Conservation (phyloP, 2,113 vertebrate species). For the Otocyon megalotis region DNA sequence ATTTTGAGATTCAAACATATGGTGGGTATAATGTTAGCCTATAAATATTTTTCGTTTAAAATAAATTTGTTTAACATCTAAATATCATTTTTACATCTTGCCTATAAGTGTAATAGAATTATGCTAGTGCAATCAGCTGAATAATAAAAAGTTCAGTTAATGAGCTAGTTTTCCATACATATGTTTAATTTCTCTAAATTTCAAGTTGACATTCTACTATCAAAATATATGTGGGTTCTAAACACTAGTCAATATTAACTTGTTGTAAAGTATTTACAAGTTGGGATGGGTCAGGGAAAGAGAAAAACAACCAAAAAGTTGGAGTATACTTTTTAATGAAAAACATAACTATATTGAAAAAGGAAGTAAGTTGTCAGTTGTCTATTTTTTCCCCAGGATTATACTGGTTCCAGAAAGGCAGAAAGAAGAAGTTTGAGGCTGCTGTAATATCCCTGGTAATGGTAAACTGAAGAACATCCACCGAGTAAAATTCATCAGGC, state of each 20-base stretch:
- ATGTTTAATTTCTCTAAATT: background rate
- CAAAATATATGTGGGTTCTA: background rate
- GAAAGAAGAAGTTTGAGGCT: background rate
- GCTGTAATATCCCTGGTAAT: background rate
- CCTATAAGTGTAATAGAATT: background rate
- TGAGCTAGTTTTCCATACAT: background rate
- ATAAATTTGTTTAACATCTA: background rate
- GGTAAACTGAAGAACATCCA: slow-evolving; percentile 38
- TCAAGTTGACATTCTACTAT: background rate
- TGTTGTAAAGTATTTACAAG: background rate
- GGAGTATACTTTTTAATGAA: background rate
- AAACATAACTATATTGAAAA: background rate
- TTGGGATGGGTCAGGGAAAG: fast-evolving
- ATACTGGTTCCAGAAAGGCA: background rate
- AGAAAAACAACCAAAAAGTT: background rate
- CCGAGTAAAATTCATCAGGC: slow-evolving; percentile 53
- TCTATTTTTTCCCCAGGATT: background rate
- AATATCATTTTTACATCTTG: background rate
- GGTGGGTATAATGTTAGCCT: background rate
- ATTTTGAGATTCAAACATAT: background rate
- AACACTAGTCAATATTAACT: background rate
- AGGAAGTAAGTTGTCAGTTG: background rate
- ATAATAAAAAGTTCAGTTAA: background rate
- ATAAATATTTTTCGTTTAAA: background rate
- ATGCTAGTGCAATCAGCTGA: background rate